Conservation (phyloP, 2,888 invertebrate species). For the Phasia obesa region DNA sequence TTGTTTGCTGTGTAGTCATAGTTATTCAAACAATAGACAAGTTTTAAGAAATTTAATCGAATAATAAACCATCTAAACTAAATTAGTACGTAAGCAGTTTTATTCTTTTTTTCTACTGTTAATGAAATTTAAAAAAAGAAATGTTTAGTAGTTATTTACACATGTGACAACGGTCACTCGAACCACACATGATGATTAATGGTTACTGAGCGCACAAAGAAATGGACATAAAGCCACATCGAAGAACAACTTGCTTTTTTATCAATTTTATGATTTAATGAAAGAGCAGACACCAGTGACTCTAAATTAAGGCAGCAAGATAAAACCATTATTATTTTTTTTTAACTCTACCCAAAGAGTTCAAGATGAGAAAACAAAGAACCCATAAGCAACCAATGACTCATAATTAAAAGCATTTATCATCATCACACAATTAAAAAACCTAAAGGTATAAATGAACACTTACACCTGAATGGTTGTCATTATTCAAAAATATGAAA, state of each 20-base stretch:
- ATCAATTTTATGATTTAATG: conserved; percentile 49
- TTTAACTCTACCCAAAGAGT: not conserved
- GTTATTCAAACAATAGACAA: too few relatives aligned
- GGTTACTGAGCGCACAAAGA: not conserved
- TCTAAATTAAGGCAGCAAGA: conserved; percentile 33
- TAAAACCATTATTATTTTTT: conserved; percentile 45
- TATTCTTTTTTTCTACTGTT: too few relatives aligned
- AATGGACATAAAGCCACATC: not conserved
- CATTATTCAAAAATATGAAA: too few relatives aligned
- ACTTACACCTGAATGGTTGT: too few relatives aligned
- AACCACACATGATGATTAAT: conserved; percentile 39
- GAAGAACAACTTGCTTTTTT: conserved; percentile 33
- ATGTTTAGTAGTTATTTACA: not conserved
- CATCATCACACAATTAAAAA: too few relatives aligned
- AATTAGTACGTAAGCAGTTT: too few relatives aligned
- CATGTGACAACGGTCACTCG: not conserved
- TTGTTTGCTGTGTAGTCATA: too few relatives aligned
- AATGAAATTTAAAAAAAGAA: too few relatives aligned
- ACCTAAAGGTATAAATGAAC: too few relatives aligned
- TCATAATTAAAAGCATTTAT: too few relatives aligned
- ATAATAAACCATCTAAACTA: too few relatives aligned
- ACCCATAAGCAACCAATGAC: not conserved
- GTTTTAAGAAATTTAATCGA: too few relatives aligned
- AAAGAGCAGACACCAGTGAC: conserved; percentile 40
- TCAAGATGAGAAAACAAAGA: conserved; percentile 3